Evolutionary conservation across 2,797 vertebrate species (phyloP).

Genomic region (Sus cebifrons): DNA sequence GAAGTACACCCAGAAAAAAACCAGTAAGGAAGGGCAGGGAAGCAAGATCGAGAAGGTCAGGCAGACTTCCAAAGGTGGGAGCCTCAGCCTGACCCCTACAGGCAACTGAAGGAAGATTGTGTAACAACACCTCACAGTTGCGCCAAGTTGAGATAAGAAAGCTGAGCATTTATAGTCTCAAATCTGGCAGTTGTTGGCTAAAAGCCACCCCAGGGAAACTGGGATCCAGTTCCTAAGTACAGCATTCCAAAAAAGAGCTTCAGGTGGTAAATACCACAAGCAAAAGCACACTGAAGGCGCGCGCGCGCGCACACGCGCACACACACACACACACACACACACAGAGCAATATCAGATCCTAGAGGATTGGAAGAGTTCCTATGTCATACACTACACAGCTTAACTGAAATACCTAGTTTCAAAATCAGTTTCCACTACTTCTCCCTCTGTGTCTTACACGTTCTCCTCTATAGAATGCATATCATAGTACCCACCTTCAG

Average conservation of each 20-base stretch:
- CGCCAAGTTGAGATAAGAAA: background rate
- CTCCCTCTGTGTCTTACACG: background rate
- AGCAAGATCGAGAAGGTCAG: background rate
- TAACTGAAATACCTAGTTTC: conserved; percentile 4
- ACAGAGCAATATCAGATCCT: background rate
- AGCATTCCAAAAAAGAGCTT: background rate
- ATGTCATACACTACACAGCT: background rate
- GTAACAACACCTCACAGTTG: too few species aligned
- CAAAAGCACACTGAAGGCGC: background rate
- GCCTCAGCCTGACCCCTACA: background rate
- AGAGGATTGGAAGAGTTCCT: background rate
- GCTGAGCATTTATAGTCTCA: background rate
- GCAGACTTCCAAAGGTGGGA: background rate
- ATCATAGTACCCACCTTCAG: background rate
- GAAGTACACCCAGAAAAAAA: background rate
- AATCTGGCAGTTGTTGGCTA: background rate
- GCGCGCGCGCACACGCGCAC: too few species aligned
- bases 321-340: background rate
- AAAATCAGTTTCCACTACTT: background rate
- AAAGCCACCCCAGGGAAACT: background rate
- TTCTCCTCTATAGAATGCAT: conserved; percentile 2
- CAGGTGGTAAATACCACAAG: background rate
- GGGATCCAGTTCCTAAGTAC: background rate
- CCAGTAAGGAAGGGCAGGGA: background rate
- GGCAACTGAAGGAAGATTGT: background rate